Conservation (phyloP, 2,888 invertebrate genomes). For the Pseudococcus viburni region DNA sequence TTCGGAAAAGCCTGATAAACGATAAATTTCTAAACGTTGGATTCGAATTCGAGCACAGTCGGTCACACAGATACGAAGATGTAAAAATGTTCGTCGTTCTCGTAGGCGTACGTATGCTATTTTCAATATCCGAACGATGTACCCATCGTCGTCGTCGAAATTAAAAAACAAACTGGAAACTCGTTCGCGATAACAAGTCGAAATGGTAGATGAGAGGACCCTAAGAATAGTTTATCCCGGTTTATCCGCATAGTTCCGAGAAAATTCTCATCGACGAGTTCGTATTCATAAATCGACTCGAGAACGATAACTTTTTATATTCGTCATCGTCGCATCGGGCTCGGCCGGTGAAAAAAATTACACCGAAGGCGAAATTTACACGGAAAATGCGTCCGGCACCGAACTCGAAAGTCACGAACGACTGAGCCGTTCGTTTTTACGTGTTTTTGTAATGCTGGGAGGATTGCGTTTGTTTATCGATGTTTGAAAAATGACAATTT, state of each 20-base stretch:
- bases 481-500: no score
- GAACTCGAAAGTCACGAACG: no score
- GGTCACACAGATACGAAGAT: neutral
- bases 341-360: no score
- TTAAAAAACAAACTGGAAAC: conserved; percentile 31
- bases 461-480: no score
- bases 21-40: neutral
- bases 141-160: neutral
- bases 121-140: neutral
- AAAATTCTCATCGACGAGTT: neutral
- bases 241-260: neutral
- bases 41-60: neutral
- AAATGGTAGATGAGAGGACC: neutral
- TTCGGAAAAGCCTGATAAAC: neutral
- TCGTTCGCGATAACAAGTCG: neutral
- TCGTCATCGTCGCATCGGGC: neutral
- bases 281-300: conserved; percentile 28
- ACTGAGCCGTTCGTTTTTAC: no score
- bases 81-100: neutral
- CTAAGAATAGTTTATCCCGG: neutral
- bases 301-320: neutral
- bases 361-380: no score
- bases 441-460: no score
- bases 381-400: no score
- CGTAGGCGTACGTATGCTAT: conserved; percentile 38